Evolutionary conservation across 2,797 vertebrate genomes (phyloP), one percentile per base, ranked within the genome.

Genomic region (Oceanodroma leucorhoa): DNA sequence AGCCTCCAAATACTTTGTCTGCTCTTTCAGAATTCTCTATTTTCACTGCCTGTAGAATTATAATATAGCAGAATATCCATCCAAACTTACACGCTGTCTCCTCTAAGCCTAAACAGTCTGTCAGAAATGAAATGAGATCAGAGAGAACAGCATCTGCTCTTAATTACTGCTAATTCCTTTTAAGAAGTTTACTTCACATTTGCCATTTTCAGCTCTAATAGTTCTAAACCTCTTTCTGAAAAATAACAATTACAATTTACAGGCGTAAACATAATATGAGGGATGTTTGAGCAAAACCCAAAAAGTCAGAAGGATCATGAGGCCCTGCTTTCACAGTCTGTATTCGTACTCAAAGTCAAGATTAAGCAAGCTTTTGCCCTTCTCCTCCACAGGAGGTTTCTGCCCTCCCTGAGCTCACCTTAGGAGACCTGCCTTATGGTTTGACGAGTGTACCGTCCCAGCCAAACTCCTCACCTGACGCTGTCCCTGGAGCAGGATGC

Each of bases 131-230:
- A 82, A 85, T 30, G 76, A 60, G 69, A 89, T 83, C 66, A 89
- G 81, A 92, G 64, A 84, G 64, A 88, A 81, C 9, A 94, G 32
- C 72, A 94, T 94, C 76, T 94, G 93, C 36, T 87, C 14, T 85
- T 91, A 94, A 95, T 94, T 92, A 88, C 57, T 78, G 32, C 45
- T 83, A 91, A 91, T 89, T 94, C 51, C 58, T 85, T 85, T 76
- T 50, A 38, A 94, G 95, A 90, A 26, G 14, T 17, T 30, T 55
- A 75, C 53, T 89, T 94, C 60, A 50, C 16, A 72, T 92, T 95
- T 85, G 21, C 38, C 54, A 32, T 90, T 92, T 93, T 83, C 38
- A 41, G 36, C 54, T 78, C 32, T 32, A 88, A 41, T 70, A 22
- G 22, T 84, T 89, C 61, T 85, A 90, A 95, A 48, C 15, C 15